Base-by-base conservation (phyloP, 2,888 invertebrate species). In the Pyrrhia umbra region DNA sequence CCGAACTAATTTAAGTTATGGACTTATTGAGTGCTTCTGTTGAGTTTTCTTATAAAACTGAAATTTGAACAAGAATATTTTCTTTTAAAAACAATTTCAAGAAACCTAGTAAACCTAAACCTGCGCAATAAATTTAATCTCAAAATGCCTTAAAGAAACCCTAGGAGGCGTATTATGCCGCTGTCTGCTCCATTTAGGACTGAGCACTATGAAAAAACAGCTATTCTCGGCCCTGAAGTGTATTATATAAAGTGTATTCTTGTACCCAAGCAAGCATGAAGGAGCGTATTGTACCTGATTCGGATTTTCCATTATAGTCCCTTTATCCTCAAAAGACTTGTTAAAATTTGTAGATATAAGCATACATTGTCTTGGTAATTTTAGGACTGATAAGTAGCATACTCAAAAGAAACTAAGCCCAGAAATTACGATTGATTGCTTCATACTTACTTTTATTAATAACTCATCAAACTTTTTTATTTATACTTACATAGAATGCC, bases 121-220 rank as follows among this genome's bases (percentile, higher is more conserved):
- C 39, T 56, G 16, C 42, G 68, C 18, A 40, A 23, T n/a, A 16
- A 39, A 60, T 60, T 52, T 60, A 49, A 49, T 60, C 43, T 45
- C 8, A 23, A 49, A 60, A 68, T 60, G 45, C 52, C 18, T 64
- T 47, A 1, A 34, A 47, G 46, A 59, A 66, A 67, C 49, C 51
- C 43, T 40, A 45, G 47, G 43, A 68, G 49, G 16, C 50, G 43
- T 66, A 40, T 60, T 60, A 68, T 23, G 27, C 13, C 50, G 10
- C 37, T 47, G 34, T 45, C 40, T 60, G 39, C 9, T 27, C 43
- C 51, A 56, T 52, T 74, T 49, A 47, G 23, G 21, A 23, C 39
- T 43, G 21, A 37, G 16, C 37, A 45, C 27, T 21, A 27, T 20
- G n/a, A 73, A 60, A 72, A 68, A 60, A 27, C n/a, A 2, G 15